A percentile compares a stretch with the other conserved stretches of the same genome.
phyloP scores from a whole-genome alignment of 2,797 vertebrate genomes.

The Salarias fasciatus region DNA sequence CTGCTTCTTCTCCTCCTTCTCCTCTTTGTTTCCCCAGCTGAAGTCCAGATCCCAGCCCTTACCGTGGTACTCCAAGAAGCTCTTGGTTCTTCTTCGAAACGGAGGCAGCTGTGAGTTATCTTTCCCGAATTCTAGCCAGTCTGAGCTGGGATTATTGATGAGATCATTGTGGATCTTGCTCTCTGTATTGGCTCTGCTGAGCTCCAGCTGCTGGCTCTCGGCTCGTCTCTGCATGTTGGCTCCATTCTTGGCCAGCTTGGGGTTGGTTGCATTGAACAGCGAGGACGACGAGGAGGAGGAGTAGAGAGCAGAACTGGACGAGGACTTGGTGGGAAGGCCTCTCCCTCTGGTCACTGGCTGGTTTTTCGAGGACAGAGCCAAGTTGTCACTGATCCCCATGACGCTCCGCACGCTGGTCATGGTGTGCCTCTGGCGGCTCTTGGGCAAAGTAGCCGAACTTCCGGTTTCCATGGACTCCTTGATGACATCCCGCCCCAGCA shows the following conservation, averaged over 20 bases:
- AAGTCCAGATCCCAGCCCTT: slow-evolving; percentile 73
- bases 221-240: slow-evolving; percentile 97
- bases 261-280: slow-evolving; percentile 85
- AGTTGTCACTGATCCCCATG: slow-evolving; percentile 89
- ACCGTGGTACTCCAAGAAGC: slow-evolving; percentile 92
- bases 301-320: slow-evolving; percentile 84
- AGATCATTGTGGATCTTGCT: slow-evolving; percentile 79
- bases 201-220: slow-evolving; percentile 91
- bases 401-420: slow-evolving; percentile 91
- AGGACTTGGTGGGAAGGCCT: slow-evolving; percentile 82
- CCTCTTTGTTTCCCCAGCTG: slow-evolving; percentile 72
- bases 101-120: slow-evolving; percentile 86
- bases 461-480: slow-evolving; percentile 84
- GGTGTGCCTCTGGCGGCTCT: slow-evolving; percentile 92
- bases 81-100: slow-evolving; percentile 90
- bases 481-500: slow-evolving; percentile 89
- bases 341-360: slow-evolving; percentile 66
- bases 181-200: slow-evolving; percentile 86
- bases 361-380: slow-evolving; percentile 71
- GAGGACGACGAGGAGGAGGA: slow-evolving; percentile 88
- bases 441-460: slow-evolving; percentile 87
- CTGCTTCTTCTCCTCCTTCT: slow-evolving; percentile 67
- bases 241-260: slow-evolving; percentile 96
- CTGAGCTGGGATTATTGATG: slow-evolving; percentile 84
- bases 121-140: slow-evolving; percentile 90